A percentile compares a stretch with the other conserved stretches of the same genome.
Conservation (phyloP, 2,888 invertebrate genomes). For the Xestia xanthographa region DNA sequence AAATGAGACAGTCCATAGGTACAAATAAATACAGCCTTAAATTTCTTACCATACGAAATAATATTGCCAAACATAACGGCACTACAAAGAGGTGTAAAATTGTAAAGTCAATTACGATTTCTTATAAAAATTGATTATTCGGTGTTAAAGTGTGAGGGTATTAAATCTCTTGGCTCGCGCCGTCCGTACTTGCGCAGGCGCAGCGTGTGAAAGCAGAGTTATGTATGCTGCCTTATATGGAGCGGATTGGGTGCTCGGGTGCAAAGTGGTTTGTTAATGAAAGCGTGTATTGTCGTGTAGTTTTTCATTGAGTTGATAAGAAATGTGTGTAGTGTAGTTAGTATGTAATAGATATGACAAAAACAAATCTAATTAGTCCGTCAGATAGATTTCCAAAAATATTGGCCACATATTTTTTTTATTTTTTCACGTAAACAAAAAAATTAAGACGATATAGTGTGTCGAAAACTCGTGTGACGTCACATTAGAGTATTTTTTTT, state of each 20-base stretch:
- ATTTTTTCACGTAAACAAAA: too few species aligned
- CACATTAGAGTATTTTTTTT: too few species aligned
- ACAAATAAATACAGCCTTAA: not conserved
- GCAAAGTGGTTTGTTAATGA: slow-evolving; percentile 39
- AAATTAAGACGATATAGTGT: too few species aligned
- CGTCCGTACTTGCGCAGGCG: slow-evolving; percentile 49
- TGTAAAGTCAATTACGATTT: slow-evolving; percentile 56
- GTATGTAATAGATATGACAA: too few species aligned
- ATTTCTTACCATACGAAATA: slow-evolving; percentile 9
- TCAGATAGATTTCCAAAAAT: too few species aligned
- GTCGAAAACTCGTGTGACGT: too few species aligned
- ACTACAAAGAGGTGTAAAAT: slow-evolving; percentile 43
- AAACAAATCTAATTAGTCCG: too few species aligned
- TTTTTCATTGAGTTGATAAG: slow-evolving; percentile 18
- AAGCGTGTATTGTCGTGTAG: not conserved
- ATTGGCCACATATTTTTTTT: too few species aligned
- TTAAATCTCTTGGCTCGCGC: slow-evolving; percentile 64
- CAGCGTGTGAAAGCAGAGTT: slow-evolving; percentile 62
- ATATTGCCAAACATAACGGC: slow-evolving; percentile 52
- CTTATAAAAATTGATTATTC: slow-evolving; percentile 68
- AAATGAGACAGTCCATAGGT: not conserved
- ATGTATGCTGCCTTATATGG: slow-evolving; percentile 58
- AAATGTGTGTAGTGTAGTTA: not conserved
- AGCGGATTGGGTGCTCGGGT: slow-evolving; percentile 38
- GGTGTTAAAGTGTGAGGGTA: slow-evolving; percentile 65